phyloP scores from a whole-genome alignment of 2,888 invertebrate species.

The Nomada hirtipes region DNA sequence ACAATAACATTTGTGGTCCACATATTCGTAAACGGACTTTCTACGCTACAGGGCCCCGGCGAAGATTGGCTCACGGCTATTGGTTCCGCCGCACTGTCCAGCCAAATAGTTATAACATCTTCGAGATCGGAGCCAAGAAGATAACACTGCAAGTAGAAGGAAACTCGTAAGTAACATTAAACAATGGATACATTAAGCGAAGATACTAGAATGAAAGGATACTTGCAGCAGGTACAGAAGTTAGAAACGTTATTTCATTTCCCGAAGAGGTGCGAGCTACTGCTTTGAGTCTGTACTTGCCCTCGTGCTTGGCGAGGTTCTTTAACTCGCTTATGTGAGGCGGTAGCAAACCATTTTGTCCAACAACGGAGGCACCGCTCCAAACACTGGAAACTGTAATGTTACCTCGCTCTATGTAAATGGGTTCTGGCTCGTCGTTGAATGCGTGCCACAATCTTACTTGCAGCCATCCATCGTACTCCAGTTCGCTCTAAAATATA shows the following conservation, averaged over 20 bases:
- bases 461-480: constrained; percentile 91
- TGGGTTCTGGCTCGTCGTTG: constrained; percentile 85
- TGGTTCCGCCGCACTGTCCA: constrained; percentile 92
- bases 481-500: constrained; percentile 86
- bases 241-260: constrained; percentile 88
- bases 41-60: constrained; percentile 83
- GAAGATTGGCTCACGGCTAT: constrained; percentile 89
- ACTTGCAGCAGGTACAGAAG: constrained; percentile 92
- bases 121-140: constrained; percentile 91
- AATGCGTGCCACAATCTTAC: constrained; percentile 90
- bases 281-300: constrained; percentile 91
- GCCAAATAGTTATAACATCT: constrained; percentile 91
- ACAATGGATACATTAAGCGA: neutral
- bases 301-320: constrained; percentile 88
- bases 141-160: constrained; percentile 86
- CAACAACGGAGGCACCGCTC: constrained; percentile 87
- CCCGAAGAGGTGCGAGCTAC: constrained; percentile 89
- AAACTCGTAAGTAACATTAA: constrained; percentile 1
- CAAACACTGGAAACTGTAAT: constrained; percentile 90
- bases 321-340: constrained; percentile 86
- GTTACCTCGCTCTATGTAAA: constrained; percentile 89
- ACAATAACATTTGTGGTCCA: constrained; percentile 91
- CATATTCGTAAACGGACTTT: constrained; percentile 86
- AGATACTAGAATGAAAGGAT: neutral
- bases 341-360: constrained; percentile 87